Conservation (phyloP, 2,888 invertebrate genomes). For the Notodonta dromedarius region DNA sequence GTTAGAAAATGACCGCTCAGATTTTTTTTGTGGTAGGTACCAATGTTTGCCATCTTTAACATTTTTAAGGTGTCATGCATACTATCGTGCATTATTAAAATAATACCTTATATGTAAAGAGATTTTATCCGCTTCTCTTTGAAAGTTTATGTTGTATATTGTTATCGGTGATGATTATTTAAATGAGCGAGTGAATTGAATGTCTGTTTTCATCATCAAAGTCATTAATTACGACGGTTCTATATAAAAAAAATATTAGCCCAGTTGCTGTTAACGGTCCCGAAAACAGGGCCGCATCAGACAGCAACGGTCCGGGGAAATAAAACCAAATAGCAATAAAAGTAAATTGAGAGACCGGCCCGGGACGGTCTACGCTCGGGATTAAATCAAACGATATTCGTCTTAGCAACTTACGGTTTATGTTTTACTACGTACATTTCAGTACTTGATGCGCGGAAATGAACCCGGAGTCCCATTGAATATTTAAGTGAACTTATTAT, state of each 20-base stretch:
- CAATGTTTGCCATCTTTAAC: too few species aligned
- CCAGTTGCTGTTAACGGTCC: constrained; percentile 80
- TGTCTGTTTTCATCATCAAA: constrained; percentile 60
- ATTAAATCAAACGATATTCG: constrained; percentile 83
- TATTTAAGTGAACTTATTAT: not conserved
- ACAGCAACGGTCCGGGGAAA: constrained; percentile 65
- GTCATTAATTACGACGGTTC: constrained; percentile 64
- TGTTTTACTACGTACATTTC: constrained; percentile 68
- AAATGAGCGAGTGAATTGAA: constrained; percentile 62
- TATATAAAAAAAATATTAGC: constrained; percentile 77
- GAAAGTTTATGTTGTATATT: too few species aligned
- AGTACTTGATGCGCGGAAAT: constrained; percentile 66
- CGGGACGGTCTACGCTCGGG: constrained; percentile 71
- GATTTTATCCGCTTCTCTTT: too few species aligned
- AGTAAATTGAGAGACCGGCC: constrained; percentile 76
- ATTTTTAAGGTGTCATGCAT: too few species aligned
- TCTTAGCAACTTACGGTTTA: constrained; percentile 81
- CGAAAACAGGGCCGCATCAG: constrained; percentile 78
- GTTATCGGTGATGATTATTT: too few species aligned
- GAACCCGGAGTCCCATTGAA: constrained; percentile 38
- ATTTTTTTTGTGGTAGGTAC: too few species aligned
- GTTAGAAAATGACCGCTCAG: too few species aligned
- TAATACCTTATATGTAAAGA: too few species aligned
- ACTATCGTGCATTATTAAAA: too few species aligned
- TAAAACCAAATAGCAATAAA: constrained; percentile 82